Evolutionary conservation across 2,113 vertebrate genomes (phyloP).

Genomic region (Nansenia antarctica): DNA sequence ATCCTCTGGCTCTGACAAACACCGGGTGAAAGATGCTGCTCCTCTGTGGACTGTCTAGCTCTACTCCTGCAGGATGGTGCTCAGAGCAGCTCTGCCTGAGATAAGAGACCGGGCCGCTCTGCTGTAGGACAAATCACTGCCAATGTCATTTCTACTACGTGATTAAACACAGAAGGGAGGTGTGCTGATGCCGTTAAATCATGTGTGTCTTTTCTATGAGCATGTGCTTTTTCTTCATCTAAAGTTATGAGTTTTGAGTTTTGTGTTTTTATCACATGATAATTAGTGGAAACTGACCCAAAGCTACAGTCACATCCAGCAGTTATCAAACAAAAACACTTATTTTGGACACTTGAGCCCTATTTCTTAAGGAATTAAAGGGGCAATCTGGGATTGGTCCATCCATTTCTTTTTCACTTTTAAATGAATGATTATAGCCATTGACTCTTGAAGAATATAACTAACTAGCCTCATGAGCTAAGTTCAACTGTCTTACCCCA

Average conservation of each 20-base stretch:
- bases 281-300: too few species aligned
- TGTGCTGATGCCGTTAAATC: neutral
- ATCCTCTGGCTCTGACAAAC: conserved; percentile 24
- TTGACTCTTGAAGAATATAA: too few species aligned
- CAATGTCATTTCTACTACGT: neutral
- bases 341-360: too few species aligned
- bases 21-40: conserved; percentile 9
- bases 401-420: too few species aligned
- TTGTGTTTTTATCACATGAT: neutral
- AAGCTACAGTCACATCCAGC: too few species aligned
- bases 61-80: conserved; percentile 5
- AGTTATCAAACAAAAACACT: too few species aligned
- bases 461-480: too few species aligned
- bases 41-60: conserved; percentile 23
- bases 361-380: too few species aligned
- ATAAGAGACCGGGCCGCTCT: conserved; percentile 13
- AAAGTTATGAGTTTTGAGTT: neutral
- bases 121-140: conserved; percentile 1
- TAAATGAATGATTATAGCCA: too few species aligned
- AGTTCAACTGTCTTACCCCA: too few species aligned
- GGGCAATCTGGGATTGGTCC: too few species aligned
- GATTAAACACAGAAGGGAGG: neutral
- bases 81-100: conserved; percentile 5
- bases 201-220: neutral
- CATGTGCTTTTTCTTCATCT: neutral